Percentiles rank a stretch among this genome's conserved stretches.
phyloP scores from a whole-genome alignment of 2,113 vertebrate genomes.

The Balaenoptera acutorostrata region DNA sequence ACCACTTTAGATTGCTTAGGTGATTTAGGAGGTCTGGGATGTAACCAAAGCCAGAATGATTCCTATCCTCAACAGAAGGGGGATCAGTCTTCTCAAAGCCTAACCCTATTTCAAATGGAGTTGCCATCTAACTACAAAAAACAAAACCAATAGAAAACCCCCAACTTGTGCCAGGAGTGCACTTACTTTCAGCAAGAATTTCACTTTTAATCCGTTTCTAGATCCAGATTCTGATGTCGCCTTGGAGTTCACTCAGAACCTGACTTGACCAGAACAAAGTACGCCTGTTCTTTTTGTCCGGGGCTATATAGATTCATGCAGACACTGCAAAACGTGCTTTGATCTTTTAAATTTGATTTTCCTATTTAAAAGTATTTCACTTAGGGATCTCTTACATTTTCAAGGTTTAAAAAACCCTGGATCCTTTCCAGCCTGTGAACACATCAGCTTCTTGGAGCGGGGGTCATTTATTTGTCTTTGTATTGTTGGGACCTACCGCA shows the following conservation, averaged over 20 bases:
- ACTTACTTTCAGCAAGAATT: neutral
- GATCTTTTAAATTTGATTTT: neutral
- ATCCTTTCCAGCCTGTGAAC: neutral
- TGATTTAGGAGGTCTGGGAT: neutral
- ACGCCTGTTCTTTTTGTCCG: neutral
- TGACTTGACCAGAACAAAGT: neutral
- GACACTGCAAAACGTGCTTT: neutral
- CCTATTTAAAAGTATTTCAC: neutral
- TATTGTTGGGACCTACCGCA: neutral
- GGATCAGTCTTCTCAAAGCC: neutral
- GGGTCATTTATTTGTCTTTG: neutral
- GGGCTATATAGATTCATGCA: neutral
- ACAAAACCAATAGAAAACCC: neutral
- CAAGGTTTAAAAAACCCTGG: neutral
- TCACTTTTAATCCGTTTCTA: neutral
- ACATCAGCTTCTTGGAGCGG: neutral
- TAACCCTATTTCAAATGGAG: neutral
- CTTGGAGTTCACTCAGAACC: neutral
- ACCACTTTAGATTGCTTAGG: neutral
- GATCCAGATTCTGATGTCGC: slow-evolving; percentile 28
- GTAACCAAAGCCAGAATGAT: neutral
- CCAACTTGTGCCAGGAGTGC: rapidly evolving
- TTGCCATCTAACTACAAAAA: neutral
- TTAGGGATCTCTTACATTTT: neutral
- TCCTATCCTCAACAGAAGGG: neutral